These are phyloP conservation scores for Peromyscus attwateri DNA, from an alignment of 2,797 vertebrate genomes.

Conservation along the genomic window DNA sequence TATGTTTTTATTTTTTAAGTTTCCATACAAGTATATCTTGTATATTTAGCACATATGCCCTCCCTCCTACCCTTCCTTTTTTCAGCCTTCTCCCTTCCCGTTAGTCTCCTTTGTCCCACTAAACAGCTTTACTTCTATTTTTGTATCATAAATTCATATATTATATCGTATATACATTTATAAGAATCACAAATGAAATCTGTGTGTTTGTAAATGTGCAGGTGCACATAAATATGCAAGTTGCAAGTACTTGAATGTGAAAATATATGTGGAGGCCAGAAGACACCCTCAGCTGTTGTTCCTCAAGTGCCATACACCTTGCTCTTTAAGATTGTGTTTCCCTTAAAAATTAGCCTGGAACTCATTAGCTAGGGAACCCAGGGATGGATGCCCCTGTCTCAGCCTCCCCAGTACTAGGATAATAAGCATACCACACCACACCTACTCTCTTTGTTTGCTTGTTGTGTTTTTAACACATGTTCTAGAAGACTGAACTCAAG, in stretches of 20 bases:
- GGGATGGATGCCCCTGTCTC: too few relatives aligned
- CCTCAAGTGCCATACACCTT: not conserved
- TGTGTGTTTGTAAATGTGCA: not conserved
- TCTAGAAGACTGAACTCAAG: not conserved
- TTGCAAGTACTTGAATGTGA: not conserved
- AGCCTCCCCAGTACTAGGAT: not conserved
- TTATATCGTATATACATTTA: too few relatives aligned
- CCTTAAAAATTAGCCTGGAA: not conserved
- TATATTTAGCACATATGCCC: not conserved
- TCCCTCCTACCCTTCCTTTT: not conserved
- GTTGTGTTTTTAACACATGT: not conserved
- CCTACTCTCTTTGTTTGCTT: not conserved
- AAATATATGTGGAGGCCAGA: not conserved
- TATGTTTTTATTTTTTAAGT: not conserved
- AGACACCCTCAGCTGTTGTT: not conserved
- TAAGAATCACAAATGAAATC: not conserved
- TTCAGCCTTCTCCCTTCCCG: not conserved
- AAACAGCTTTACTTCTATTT: not conserved
- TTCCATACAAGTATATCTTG: not conserved
- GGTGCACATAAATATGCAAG: not conserved
- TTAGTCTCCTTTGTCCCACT: not conserved
- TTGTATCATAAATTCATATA: not conserved
- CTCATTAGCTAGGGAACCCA: not conserved
- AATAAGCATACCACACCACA: not conserved
- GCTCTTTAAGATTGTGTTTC: not conserved